These are phyloP conservation scores for Catostomus latipinnis DNA, from an alignment of 2,797 vertebrate species.

Conservation along the genomic window DNA sequence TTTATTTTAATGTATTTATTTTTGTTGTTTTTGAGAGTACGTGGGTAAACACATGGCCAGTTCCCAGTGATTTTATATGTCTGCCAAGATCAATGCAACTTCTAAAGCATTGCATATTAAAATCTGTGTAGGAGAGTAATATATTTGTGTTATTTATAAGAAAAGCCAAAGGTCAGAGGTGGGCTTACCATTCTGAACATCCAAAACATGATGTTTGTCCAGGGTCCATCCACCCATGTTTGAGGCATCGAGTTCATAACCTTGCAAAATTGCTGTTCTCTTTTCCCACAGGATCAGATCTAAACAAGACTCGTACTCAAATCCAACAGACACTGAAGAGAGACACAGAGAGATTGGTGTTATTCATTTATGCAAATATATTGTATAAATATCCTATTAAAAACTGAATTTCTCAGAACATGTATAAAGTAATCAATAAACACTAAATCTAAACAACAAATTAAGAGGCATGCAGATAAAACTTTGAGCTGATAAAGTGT, in stretches of 20 bases:
- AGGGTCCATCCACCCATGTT: constrained; percentile 97
- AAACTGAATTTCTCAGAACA: constrained; percentile 22
- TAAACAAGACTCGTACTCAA: constrained; percentile 96
- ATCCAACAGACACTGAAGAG: constrained; percentile 91
- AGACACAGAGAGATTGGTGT: constrained; percentile 25
- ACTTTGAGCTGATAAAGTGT: constrained; percentile 27
- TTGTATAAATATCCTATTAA: constrained; percentile 26
- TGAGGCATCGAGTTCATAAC: constrained; percentile 93
- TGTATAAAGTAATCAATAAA: constrained; percentile 23
- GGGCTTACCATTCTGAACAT: constrained; percentile 90
- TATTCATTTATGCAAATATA: constrained; percentile 31
- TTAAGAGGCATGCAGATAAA: constrained; percentile 27
- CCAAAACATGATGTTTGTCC: constrained; percentile 94
- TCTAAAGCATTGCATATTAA: constrained; percentile 1
- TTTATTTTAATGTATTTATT: constrained; percentile 23
- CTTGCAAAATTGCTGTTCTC: constrained; percentile 90
- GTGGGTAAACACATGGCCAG: constrained; percentile 12
- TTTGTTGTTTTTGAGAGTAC: constrained; percentile 21
- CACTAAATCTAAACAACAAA: not conserved
- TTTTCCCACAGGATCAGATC: constrained; percentile 98
- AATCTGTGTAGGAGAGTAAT: constrained; percentile 18
- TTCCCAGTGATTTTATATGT: constrained; percentile 12
- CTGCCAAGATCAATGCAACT: constrained; percentile 17
- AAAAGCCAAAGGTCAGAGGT: not conserved
- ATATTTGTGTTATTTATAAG: not conserved